Evolutionary conservation across 2,797 vertebrate species (phyloP), one percentile per base, ranked within the genome.

Genomic region (Limosa lapponica): DNA sequence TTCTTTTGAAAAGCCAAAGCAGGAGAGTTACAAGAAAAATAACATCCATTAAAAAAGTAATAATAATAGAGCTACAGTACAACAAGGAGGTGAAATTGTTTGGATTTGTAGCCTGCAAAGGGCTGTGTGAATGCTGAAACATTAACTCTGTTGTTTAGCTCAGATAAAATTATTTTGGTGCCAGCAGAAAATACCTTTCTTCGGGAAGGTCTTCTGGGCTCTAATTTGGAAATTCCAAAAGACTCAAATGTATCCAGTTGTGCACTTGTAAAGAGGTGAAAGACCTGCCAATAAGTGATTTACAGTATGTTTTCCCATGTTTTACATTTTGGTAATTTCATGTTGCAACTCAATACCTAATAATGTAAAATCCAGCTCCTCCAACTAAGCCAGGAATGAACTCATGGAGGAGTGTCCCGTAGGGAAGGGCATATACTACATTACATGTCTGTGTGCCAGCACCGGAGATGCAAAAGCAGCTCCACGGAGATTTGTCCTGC

Each of bases 281-380:
- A 67, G 59, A 93, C 93, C 96, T 98, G 97, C 97, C 97, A 97
- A 94, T 97, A 97, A 97, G 93, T 97, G 97, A 98, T 97, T 97
- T 97, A 96, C 95, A 97, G 91, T 95, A 94, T 97, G 96, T 97
- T 97, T 95, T 89, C 95, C 96, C 94, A 80, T 96, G 97, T 96
- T 98, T 97, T 96, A 97, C 97, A 96, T 97, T 97, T 96, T 96
- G 95, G 95, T 97, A 97, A 96, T 98, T 97, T 98, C 88, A 71
- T 97, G 95, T 95, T 92, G 88, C 96, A 92, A 97, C 94, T 96
- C 81, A 90, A 87, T 97, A 96, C 95, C 89, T 91, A 90, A 93
- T 96, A 97, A 97, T 97, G 97, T 95, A 93, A 97, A 98, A 97
- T 98, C 95, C 96, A 79, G 80, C 87, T 91, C 90, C 84, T 95